Evolutionary conservation across 37 sponge, comb jelly and placozoan genomes (phyloP), one percentile per base, ranked within the genome.

Genomic region (Bolinopsis microptera): DNA sequence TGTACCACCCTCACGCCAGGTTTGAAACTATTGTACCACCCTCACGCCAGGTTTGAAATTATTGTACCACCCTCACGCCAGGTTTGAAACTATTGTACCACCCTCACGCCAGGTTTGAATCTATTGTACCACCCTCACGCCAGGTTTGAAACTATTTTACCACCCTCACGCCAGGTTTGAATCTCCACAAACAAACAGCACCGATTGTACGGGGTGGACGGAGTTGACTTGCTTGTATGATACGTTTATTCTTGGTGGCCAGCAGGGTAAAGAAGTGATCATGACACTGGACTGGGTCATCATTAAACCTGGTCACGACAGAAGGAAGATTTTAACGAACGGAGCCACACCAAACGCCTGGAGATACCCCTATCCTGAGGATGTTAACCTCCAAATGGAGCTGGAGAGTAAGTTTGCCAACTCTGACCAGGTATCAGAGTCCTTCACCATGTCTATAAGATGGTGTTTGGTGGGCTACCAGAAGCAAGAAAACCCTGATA

Each of bases 231-330:
- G 74, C 25, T 26, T 70, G 25, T 26, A 70, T 70, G 74, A 70
- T 22, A 70, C 74, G 5, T 70, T 70, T 70, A n/a, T 70, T 70
- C 21, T 70, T 70, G 74, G 74, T 1, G 21, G 26, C 74, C n/a
- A n/a, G n/a, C n/a, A n/a, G n/a, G 21, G 74, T 70, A 26, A 70
- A 2, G 25, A 2, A 70, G 25, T 70, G 16, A 22, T 3, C 3
- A 70, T 70, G 16, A 24, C 74, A 9, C 28, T 70, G 74, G 74
- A 70, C 30, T 70, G 74, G 74, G 21, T 70, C 74, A 70, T 70
- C 74, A 8, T 70, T 1, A 26, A 22, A n/a, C 74, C 74, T 5
- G 74, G 74, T 28, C 24, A 70, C 30, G 74, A 70, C 30, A 70
- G 24, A 2, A 70, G 74, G 30, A 26, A 70, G 26, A 22, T 28